Percentiles rank a stretch among this genome's conserved stretches.
These are phyloP conservation scores for Pseudopleuronectes americanus DNA, from an alignment of 2,797 vertebrate species.

Conservation along the genomic window DNA sequence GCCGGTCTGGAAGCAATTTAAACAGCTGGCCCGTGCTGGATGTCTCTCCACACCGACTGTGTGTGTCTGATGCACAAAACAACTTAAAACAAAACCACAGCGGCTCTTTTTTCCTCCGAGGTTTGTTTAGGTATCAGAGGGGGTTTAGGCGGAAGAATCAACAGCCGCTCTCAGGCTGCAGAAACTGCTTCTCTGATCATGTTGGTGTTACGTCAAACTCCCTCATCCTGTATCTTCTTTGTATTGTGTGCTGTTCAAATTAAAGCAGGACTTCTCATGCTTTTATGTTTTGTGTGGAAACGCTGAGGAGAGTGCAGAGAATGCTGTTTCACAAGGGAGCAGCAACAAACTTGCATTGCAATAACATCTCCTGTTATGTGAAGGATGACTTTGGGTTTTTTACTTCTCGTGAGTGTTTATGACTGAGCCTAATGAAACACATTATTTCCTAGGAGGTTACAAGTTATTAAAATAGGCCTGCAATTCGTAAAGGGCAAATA, in stretches of 20 bases:
- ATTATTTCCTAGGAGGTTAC: slow-evolving; percentile 19
- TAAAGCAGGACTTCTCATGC: slow-evolving; percentile 29
- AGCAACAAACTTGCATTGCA: slow-evolving; percentile 37
- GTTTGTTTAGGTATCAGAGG: slow-evolving; percentile 47
- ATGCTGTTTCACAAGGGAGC: slow-evolving; percentile 24
- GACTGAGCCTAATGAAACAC: slow-evolving; percentile 32
- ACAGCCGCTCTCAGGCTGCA: slow-evolving; percentile 47
- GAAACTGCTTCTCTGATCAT: slow-evolving; percentile 49
- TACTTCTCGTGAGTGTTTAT: slow-evolving; percentile 1
- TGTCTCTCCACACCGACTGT: slow-evolving; percentile 21
- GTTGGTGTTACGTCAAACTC: slow-evolving; percentile 34
- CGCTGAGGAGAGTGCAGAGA: slow-evolving; percentile 34
- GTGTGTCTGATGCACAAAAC: slow-evolving; percentile 52
- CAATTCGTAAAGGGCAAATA: slow-evolving; percentile 6
- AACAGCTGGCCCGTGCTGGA: slow-evolving; percentile 58
- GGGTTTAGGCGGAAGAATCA: slow-evolving; percentile 45
- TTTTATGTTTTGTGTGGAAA: slow-evolving; percentile 27
- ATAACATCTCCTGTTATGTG: slow-evolving; percentile 48
- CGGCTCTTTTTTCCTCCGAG: slow-evolving; percentile 32
- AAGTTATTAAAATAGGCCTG: slow-evolving; percentile 2
- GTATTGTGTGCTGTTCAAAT: slow-evolving; percentile 23
- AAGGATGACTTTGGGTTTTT: slow-evolving; percentile 2
- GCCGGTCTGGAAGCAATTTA: slow-evolving; percentile 71
- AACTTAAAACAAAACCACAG: slow-evolving; percentile 49
- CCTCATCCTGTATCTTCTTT: slow-evolving; percentile 15